A percentile compares a stretch with the other conserved stretches of the same genome.
These are phyloP conservation scores for Prolemur simus DNA, from an alignment of 2,113 vertebrate species.

Conservation along the genomic window DNA sequence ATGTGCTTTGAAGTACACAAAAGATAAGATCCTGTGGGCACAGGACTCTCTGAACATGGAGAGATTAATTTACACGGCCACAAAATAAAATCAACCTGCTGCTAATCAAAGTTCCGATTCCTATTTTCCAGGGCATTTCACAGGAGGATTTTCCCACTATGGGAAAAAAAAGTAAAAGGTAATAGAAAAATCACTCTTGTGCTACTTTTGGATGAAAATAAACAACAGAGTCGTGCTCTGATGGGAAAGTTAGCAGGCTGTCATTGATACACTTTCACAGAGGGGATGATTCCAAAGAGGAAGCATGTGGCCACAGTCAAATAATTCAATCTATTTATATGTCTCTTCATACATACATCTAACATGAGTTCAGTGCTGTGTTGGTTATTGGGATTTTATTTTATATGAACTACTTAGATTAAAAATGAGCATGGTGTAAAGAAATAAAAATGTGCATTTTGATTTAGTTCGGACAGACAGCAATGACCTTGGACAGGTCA, in stretches of 20 bases:
- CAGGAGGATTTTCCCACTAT: constrained; percentile 67
- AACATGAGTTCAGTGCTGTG: rapidly evolving
- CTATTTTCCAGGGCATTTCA: constrained; percentile 71
- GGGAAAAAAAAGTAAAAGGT: constrained; percentile 37
- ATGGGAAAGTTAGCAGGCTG: background rate
- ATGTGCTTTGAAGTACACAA: constrained; percentile 58
- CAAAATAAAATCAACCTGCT: constrained; percentile 60
- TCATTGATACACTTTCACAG: background rate
- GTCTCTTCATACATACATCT: background rate
- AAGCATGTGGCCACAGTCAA: background rate
- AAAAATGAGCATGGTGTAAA: background rate
- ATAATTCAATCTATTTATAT: background rate
- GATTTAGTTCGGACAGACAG: background rate
- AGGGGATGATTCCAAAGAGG: background rate
- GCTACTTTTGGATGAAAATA: constrained; percentile 62
- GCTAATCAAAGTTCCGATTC: constrained; percentile 64
- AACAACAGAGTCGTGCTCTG: constrained; percentile 20
- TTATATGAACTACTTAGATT: background rate
- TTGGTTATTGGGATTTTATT: background rate
- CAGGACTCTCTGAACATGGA: constrained; percentile 45
- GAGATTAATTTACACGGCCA: constrained; percentile 65
- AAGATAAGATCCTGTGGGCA: constrained; percentile 53
- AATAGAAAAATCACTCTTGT: constrained; percentile 58
- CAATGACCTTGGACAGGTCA: background rate
- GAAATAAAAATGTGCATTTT: background rate